Percentiles rank a stretch among this genome's conserved stretches.
Evolutionary conservation across 2,888 invertebrate species (phyloP).

Genomic region (Nycteola revayana): DNA sequence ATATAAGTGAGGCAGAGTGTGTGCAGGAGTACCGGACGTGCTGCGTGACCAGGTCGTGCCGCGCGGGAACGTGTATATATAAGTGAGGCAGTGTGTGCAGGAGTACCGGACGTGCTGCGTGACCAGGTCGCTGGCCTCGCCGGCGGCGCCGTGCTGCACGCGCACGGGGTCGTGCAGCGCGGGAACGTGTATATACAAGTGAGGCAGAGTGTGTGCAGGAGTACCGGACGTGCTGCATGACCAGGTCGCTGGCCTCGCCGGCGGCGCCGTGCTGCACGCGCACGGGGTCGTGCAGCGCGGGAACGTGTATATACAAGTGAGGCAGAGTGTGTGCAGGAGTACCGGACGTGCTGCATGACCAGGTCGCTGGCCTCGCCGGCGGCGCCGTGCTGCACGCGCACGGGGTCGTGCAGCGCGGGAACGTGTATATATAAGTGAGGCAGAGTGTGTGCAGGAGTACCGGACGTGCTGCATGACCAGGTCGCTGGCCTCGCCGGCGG

Average conservation of each 20-base stretch:
- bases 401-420: slow-evolving; percentile 95
- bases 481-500: slow-evolving; percentile 96
- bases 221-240: slow-evolving; percentile 91
- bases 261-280: slow-evolving; percentile 96
- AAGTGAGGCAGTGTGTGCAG: too few species aligned
- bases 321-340: too few species aligned
- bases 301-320: too few species aligned
- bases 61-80: too few species aligned
- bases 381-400: slow-evolving; percentile 96
- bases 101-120: slow-evolving; percentile 89
- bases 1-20: too few species aligned
- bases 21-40: slow-evolving; percentile 88
- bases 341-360: slow-evolving; percentile 92
- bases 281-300: slow-evolving; percentile 95
- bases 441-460: too few species aligned
- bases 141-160: slow-evolving; percentile 96
- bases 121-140: slow-evolving; percentile 97
- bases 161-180: slow-evolving; percentile 96
- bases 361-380: slow-evolving; percentile 97
- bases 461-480: slow-evolving; percentile 95
- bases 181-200: too few species aligned
- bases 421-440: too few species aligned
- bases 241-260: slow-evolving; percentile 97
- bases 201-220: too few species aligned
- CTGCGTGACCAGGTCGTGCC: slow-evolving; percentile 97